Percentiles rank a stretch among this genome's conserved stretches.
These are phyloP conservation scores for Actinia equina DNA, from an alignment of 64 coral and sea anemone species.

Conservation along the genomic window DNA sequence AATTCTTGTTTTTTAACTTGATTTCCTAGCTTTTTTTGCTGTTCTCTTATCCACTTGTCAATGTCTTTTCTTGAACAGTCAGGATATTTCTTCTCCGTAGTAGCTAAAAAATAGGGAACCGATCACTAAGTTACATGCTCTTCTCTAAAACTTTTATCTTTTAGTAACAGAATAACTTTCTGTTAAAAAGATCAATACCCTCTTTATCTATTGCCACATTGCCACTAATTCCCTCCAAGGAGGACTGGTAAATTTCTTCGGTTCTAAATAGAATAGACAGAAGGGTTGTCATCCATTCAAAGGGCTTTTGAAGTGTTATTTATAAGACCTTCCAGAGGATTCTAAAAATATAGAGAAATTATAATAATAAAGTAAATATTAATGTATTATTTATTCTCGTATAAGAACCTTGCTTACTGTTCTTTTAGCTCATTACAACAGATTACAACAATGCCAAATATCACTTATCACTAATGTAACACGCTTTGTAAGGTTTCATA, in stretches of 20 bases:
- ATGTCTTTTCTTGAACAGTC: background rate
- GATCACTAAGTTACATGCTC: background rate
- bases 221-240: background rate
- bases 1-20: background rate
- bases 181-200: background rate
- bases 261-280: background rate
- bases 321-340: background rate
- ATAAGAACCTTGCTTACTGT: background rate
- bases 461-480: background rate
- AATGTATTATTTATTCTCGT: background rate
- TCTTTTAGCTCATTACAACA: background rate
- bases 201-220: background rate
- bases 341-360: background rate
- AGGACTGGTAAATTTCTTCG: background rate
- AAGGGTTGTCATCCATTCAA: background rate
- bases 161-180: background rate
- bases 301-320: background rate
- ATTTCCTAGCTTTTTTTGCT: constrained; percentile 9
- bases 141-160: background rate
- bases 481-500: background rate
- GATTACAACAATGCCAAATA: background rate
- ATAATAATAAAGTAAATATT: background rate
- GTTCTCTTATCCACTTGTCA: background rate
- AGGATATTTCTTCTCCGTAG: background rate
- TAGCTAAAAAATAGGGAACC: background rate